A percentile compares a stretch with the other conserved stretches of the same genome.
Conservation (phyloP, 2,113 vertebrate genomes). For the Sapajus apella region DNA sequence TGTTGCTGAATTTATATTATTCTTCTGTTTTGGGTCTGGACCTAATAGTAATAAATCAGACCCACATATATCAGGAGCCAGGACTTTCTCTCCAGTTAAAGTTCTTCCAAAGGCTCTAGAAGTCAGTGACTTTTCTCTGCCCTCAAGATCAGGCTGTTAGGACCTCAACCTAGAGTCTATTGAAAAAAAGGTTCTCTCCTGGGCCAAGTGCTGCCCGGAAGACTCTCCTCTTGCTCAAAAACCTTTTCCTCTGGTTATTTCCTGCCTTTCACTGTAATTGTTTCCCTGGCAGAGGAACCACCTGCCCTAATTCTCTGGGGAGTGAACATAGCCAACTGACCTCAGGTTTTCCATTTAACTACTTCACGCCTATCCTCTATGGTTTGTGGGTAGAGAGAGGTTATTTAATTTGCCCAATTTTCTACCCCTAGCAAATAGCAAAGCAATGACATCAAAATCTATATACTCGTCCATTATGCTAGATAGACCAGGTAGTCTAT, state of each 20-base stretch:
- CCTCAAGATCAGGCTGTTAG: not conserved
- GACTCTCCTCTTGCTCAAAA: conserved; percentile 44
- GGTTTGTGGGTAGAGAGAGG: not conserved
- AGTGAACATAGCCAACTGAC: not conserved
- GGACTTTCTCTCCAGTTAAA: not conserved
- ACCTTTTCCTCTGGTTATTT: conserved; percentile 56
- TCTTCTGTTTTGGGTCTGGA: not conserved
- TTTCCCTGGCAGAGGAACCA: conserved; percentile 52
- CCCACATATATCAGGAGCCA: not conserved
- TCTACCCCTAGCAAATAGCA: not conserved
- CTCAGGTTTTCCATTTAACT: conserved; percentile 29
- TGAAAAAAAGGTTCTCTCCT: not conserved
- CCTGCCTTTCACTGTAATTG: conserved; percentile 42
- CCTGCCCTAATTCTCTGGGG: conserved; percentile 25
- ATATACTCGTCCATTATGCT: not conserved
- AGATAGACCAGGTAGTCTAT: not conserved
- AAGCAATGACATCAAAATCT: not conserved
- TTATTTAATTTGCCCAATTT: not conserved
- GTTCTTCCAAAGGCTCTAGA: not conserved
- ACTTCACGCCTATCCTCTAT: not conserved
- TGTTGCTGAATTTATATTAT: not conserved
- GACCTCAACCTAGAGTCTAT: not conserved
- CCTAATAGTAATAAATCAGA: not conserved
- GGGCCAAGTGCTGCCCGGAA: conserved; percentile 8
- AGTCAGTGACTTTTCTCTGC: not conserved